phyloP scores from a whole-genome alignment of 2,113 vertebrate species.

The Oriolus oriolus region DNA sequence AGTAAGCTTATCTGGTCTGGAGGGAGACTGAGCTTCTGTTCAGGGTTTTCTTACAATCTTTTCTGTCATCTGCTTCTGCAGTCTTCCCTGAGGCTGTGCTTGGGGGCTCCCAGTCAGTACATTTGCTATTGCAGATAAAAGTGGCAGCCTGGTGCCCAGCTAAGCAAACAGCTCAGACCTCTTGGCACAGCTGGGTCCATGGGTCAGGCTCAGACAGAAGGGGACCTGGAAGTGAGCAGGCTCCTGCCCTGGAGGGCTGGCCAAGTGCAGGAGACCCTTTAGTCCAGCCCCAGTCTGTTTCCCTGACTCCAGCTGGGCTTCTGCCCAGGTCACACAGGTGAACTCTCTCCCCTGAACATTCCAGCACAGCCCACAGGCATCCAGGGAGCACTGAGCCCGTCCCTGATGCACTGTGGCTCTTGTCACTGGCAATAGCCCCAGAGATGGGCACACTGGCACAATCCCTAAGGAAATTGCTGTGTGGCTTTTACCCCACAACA shows the following conservation, averaged over 20 bases:
- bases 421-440: not conserved
- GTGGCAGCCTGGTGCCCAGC: not conserved
- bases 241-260: not conserved
- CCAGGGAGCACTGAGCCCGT: not conserved
- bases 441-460: not conserved
- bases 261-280: not conserved
- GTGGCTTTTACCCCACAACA: not conserved
- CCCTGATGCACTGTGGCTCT: not conserved
- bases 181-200: not conserved
- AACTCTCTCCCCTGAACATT: not conserved
- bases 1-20: not conserved
- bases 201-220: not conserved
- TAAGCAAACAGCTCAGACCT: not conserved
- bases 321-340: not conserved
- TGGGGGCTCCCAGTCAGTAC: not conserved
- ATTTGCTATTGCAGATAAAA: not conserved
- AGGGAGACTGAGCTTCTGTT: not conserved
- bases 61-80: not conserved
- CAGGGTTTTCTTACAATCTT: not conserved
- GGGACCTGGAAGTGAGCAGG: not conserved
- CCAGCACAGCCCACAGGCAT: not conserved
- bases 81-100: not conserved
- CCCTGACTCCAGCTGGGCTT: not conserved
- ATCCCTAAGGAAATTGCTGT: not conserved
- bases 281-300: rapidly evolving